phyloP scores from a whole-genome alignment of 2,797 vertebrate species.

The Syndactyla subalaris region DNA sequence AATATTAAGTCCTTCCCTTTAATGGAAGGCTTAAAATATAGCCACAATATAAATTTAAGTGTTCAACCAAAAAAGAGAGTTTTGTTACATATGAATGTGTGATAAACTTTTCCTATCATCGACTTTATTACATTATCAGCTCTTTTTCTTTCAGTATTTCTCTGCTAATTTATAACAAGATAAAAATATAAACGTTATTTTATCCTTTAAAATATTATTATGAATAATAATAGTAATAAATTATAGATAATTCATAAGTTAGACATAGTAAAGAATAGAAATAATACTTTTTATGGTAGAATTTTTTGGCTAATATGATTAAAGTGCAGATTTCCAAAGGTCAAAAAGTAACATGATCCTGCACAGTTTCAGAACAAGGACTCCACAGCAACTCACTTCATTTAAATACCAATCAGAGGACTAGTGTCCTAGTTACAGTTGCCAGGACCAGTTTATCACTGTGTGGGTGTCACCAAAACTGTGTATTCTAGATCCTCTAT shows the following conservation, averaged over 20 bases:
- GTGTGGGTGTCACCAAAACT: too few relatives aligned
- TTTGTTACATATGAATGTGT: not conserved
- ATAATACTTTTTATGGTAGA: not conserved
- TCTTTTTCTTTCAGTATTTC: not conserved
- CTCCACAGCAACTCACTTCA: not conserved
- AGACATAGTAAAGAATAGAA: not conserved
- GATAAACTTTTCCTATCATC: not conserved
- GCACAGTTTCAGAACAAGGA: not conserved
- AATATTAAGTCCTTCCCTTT: not conserved
- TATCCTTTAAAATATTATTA: not conserved
- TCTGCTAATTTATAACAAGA: not conserved
- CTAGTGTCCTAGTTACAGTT: not conserved
- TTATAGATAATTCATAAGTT: not conserved
- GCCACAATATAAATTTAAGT: not conserved
- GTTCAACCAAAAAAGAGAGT: rapidly evolving
- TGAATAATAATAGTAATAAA: not conserved
- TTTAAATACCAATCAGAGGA: not conserved
- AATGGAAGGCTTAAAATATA: not conserved
- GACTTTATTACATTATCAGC: not conserved
- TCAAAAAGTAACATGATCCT: not conserved
- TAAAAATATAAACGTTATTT: not conserved
- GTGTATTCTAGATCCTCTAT: too few relatives aligned
- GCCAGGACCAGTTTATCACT: too few relatives aligned
- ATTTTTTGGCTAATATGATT: not conserved
- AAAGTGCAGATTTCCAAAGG: not conserved